A percentile compares a stretch with the other conserved stretches of the same genome.
These are phyloP conservation scores for Meriones unguiculatus DNA, from an alignment of 2,113 vertebrate genomes.

Conservation along the genomic window DNA sequence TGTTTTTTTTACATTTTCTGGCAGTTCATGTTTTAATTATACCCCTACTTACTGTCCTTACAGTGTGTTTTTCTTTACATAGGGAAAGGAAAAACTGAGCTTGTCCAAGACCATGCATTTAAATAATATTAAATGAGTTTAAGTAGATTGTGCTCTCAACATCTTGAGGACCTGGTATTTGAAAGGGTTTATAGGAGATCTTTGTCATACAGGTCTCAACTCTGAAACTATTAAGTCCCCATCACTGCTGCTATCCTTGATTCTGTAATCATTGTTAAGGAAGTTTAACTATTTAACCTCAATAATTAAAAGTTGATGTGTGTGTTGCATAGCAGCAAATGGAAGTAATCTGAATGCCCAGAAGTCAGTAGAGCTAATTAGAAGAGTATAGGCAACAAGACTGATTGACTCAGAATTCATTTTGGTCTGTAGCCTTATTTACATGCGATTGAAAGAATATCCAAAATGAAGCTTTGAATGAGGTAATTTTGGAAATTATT, in stretches of 20 bases:
- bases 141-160: not conserved
- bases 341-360: not conserved
- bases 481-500: conserved; percentile 28
- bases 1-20: not conserved
- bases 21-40: not conserved
- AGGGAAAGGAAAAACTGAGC: not conserved
- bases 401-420: not conserved
- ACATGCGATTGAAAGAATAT: not conserved
- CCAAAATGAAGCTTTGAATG: conserved; percentile 24
- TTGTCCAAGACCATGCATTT: not conserved
- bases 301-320: not conserved
- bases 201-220: not conserved
- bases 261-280: not conserved
- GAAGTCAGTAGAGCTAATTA: not conserved
- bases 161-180: conserved; percentile 11
- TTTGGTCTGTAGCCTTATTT: not conserved
- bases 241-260: not conserved
- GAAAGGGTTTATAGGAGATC: not conserved
- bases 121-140: not conserved
- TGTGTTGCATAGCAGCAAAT: not conserved
- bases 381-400: not conserved
- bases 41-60: not conserved
- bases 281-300: not conserved
- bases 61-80: not conserved
- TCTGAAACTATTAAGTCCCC: not conserved